Conservation (phyloP, 2,797 vertebrate genomes). For the Sitta carolinensis region DNA sequence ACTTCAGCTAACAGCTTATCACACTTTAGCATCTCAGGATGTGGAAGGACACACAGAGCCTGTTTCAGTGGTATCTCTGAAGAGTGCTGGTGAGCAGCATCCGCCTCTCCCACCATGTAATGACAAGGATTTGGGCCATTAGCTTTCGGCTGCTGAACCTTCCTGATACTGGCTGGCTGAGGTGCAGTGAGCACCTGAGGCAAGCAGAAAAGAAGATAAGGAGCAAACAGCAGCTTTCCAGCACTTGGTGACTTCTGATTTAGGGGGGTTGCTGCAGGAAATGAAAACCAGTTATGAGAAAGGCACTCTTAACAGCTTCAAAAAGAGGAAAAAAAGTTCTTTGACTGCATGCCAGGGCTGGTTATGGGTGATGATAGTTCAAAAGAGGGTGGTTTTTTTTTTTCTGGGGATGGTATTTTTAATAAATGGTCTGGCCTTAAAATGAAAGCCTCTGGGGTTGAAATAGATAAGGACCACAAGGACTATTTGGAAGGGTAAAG, state of each 20-base stretch:
- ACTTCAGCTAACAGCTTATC: not conserved
- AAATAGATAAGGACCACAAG: not conserved
- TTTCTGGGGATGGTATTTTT: not conserved
- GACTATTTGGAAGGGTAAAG: not conserved
- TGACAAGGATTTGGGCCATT: conserved; percentile 5
- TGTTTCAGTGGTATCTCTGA: not conserved
- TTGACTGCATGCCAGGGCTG: not conserved
- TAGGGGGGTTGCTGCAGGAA: not conserved
- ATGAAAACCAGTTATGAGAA: not conserved
- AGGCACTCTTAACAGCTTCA: not conserved
- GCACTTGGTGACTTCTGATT: not conserved
- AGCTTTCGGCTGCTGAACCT: conserved; percentile 11
- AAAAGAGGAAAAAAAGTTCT: not conserved
- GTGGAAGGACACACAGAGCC: not conserved
- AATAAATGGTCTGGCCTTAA: not conserved
- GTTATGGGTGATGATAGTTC: not conserved
- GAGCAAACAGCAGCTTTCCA: not conserved
- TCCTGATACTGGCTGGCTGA: not conserved
- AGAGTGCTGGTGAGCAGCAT: not conserved
- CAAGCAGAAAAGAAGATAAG: not conserved
- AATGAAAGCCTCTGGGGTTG: not conserved
- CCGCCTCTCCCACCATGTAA: not conserved
- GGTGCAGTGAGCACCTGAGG: not conserved
- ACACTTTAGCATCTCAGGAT: not conserved
- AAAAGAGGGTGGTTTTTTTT: not conserved